Evolutionary conservation across 2,113 vertebrate species (phyloP).

Genomic region (Salvelinus fontinalis): DNA sequence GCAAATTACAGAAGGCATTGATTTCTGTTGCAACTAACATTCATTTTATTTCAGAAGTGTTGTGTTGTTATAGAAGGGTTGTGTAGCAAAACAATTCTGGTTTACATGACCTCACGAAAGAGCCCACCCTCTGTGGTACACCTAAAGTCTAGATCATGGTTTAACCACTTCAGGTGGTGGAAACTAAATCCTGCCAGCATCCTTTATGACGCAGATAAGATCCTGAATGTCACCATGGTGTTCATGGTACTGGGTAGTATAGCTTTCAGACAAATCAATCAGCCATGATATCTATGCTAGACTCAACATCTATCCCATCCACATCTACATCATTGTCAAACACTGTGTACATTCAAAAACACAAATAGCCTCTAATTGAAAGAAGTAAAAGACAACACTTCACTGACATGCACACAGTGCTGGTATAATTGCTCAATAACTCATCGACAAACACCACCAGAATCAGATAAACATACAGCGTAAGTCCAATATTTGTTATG

Average conservation of each 20-base stretch:
- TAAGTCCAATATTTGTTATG: not conserved
- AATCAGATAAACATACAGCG: not conserved
- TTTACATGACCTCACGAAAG: too few species aligned
- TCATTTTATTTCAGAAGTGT: too few species aligned
- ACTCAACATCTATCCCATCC: not conserved
- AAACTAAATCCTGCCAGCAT: too few species aligned
- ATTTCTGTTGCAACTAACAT: too few species aligned
- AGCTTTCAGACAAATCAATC: not conserved
- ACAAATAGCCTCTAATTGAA: not conserved
- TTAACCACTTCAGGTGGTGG: too few species aligned
- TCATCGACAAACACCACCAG: not conserved
- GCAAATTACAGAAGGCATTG: too few species aligned
- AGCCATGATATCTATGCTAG: not conserved
- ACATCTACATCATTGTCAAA: not conserved
- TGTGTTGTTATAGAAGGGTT: too few species aligned
- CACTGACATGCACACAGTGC: not conserved
- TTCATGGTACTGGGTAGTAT: not conserved
- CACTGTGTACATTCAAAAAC: not conserved
- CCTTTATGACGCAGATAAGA: not conserved
- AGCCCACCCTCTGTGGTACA: too few species aligned
- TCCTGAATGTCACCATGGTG: not conserved
- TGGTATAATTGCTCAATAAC: not conserved
- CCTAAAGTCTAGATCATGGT: too few species aligned
- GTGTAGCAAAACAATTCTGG: too few species aligned
- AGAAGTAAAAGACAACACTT: not conserved